phyloP scores from a whole-genome alignment of 2,797 vertebrate species.

The Xerus rutilus region DNA sequence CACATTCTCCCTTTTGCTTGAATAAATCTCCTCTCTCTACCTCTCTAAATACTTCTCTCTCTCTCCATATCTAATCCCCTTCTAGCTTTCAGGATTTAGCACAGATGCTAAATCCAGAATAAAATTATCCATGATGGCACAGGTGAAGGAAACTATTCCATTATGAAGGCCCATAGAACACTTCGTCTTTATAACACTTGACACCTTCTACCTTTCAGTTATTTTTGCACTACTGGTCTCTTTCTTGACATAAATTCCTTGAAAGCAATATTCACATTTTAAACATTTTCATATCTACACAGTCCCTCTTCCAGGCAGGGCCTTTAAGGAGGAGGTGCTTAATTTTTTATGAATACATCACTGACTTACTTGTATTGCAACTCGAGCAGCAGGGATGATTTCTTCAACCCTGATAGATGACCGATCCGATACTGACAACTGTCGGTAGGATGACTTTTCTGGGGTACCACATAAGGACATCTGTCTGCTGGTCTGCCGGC shows the following conservation, averaged over 20 bases:
- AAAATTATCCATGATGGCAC: background rate
- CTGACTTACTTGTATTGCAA: conserved; percentile 95
- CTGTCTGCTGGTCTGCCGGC: conserved; percentile 93
- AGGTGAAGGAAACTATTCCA: background rate
- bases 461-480: conserved; percentile 98
- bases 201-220: background rate
- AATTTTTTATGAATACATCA: background rate
- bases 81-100: background rate
- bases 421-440: conserved; percentile 97
- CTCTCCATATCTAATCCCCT: background rate
- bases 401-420: conserved; percentile 99
- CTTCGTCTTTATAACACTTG: background rate
- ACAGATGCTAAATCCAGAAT: background rate
- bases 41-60: background rate
- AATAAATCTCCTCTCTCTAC: background rate
- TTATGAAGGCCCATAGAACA: background rate
- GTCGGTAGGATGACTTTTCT: conserved; percentile 97
- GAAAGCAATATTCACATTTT: background rate
- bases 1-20: background rate
- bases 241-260: background rate
- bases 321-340: background rate
- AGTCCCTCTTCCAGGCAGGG: too few species aligned
- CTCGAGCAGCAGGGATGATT: conserved; percentile 98
- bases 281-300: background rate
- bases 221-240: background rate